Percentiles rank a stretch among this genome's conserved stretches.
These are phyloP conservation scores for Clarias laeviceps DNA, from an alignment of 2,797 vertebrate species.

Conservation along the genomic window DNA sequence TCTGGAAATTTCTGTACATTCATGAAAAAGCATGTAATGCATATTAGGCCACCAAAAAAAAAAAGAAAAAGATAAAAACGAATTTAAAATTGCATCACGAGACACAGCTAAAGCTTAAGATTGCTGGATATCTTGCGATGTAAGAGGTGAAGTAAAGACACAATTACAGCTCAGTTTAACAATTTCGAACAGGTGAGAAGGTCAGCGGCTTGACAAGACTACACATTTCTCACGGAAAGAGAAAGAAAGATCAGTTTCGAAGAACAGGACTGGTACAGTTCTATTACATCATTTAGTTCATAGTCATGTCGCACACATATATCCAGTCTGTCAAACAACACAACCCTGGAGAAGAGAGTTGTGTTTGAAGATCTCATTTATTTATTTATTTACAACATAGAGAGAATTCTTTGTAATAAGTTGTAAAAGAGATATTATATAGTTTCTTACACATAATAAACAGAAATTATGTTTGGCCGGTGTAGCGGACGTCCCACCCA, in stretches of 20 bases:
- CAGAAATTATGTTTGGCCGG: too few relatives aligned
- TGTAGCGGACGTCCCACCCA: too few relatives aligned
- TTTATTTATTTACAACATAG: not conserved
- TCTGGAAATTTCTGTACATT: not conserved
- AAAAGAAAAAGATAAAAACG: not conserved
- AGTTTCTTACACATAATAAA: too few relatives aligned
- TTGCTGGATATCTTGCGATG: not conserved
- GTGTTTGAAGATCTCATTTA: not conserved
- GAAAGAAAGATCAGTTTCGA: not conserved
- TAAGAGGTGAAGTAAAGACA: not conserved
- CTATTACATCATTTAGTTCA: slow-evolving; percentile 23
- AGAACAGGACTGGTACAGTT: not conserved
- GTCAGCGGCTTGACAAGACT: slow-evolving; percentile 6
- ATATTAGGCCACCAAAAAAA: not conserved
- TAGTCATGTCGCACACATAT: slow-evolving; percentile 9
- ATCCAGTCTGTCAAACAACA: slow-evolving; percentile 9
- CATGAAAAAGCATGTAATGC: not conserved
- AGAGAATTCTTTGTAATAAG: not conserved
- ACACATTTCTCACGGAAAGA: not conserved
- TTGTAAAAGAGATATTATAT: not conserved
- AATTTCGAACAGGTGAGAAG: slow-evolving; percentile 2
- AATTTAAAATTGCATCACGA: not conserved
- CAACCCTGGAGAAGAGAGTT: not conserved
- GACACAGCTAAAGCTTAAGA: not conserved
- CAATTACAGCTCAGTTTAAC: slow-evolving; percentile 1